Conservation (phyloP, 2,888 invertebrate genomes). For the Drosophila formosana region DNA sequence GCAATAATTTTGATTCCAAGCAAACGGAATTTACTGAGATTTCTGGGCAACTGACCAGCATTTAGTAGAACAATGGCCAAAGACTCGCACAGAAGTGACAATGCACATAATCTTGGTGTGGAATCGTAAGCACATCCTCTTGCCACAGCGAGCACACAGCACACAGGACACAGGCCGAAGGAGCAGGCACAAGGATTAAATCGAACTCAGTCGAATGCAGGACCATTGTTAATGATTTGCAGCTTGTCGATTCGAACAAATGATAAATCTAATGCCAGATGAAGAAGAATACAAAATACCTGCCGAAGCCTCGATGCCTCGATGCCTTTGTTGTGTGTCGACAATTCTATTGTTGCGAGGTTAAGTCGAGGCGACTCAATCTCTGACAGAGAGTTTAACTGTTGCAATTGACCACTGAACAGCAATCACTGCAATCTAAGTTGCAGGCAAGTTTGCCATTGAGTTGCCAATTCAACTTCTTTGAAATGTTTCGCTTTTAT, state of each 20-base stretch:
- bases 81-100: background rate
- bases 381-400: background rate
- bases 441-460: background rate
- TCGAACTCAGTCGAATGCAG: background rate
- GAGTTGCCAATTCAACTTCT: background rate
- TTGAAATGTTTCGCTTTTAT: no score
- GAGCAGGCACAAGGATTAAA: slow-evolving; percentile 5
- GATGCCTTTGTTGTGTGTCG: background rate
- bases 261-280: background rate
- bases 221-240: slow-evolving; percentile 11
- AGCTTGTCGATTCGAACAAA: background rate
- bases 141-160: no score
- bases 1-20: no score
- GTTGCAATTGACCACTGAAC: background rate
- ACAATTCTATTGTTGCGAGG: background rate
- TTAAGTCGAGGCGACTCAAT: background rate
- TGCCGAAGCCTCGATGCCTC: background rate
- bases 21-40: background rate
- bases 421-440: background rate
- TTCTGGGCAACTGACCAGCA: background rate
- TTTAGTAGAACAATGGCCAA: slow-evolving; percentile 1
- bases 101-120: background rate
- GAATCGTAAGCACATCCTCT: background rate
- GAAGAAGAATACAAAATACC: background rate
- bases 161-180: background rate